Base-by-base conservation (phyloP, 2,797 vertebrate species). In the Chromobotia macracanthus region DNA sequence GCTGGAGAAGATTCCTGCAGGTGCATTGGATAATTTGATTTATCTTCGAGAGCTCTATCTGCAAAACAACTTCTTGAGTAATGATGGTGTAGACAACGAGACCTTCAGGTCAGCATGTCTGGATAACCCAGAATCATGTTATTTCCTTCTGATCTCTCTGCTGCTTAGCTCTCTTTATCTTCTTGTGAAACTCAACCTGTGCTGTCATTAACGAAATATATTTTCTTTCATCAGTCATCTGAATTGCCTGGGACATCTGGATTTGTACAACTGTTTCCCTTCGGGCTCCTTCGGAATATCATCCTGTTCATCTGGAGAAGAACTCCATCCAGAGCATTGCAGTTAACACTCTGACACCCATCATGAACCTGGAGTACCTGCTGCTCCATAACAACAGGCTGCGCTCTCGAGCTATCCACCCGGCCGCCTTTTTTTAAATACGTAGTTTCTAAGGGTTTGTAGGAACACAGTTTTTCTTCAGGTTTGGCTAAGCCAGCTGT, bases 371-470 rank as follows among this genome's bases (percentile, higher is more conserved):
- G 0, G 96, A 99, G 87, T 99, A 99, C 89, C 92, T 99, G 82
- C 92, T 99, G 6, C 93, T 99, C n/a, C 97, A 99, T 86, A 97
- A 98, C 86, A 99, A 99, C 91, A 94, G 93, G 80, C 90, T 99
- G 51, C 95, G 92, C 55, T 96, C 96, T 0, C 91, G 92, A 1
- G 94, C 94, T 80, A 98, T 99, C 86, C 95, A 98, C 84, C 94
- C 94, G 0, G 69, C 86, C 44, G 96, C 97, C 68, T 99, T 68
- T 0, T 18, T 50, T 50, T n/a, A 1, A 13, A 46, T 46, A 46
- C 10, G n/a, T 13, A 2, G 3, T 28, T 16, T 60, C 56, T 60
- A 19, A 11, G 23, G 56, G 56, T 60, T 60, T 60, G 4, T 28
- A 23, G 21, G 55, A 13, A 13, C 12, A 23, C 23, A 10, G 23